A percentile compares a stretch with the other conserved stretches of the same genome.
Evolutionary conservation across 2,113 vertebrate genomes (phyloP).

Genomic region (Capreolus pygargus): DNA sequence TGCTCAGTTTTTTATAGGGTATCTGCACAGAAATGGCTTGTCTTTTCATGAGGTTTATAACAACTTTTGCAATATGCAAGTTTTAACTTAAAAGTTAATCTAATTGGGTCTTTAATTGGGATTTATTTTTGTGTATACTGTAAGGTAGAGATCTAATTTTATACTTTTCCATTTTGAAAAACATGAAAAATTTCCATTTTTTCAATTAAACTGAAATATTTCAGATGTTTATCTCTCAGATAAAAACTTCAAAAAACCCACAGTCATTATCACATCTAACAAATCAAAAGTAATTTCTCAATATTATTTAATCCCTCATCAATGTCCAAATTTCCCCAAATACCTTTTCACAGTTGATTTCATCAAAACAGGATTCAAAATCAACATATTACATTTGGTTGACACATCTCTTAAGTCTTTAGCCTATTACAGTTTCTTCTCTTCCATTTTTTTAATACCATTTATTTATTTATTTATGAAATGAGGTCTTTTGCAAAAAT

Average conservation of each 20-base stretch:
- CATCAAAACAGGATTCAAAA: not conserved
- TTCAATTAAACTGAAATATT: not conserved
- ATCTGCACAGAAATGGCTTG: not conserved
- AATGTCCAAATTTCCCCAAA: not conserved
- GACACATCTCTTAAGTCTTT: not conserved
- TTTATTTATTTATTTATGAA: not conserved
- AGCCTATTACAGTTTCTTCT: not conserved
- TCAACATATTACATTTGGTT: not conserved
- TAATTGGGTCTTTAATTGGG: not conserved
- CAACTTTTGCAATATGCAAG: not conserved
- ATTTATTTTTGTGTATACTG: not conserved
- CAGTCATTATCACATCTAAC: not conserved
- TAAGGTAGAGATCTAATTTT: slow-evolving; percentile 31
- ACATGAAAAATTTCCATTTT: not conserved
- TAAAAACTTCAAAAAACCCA: not conserved
- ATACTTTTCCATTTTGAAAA: not conserved
- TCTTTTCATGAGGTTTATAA: slow-evolving; percentile 5
- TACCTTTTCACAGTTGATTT: not conserved
- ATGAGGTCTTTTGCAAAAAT: not conserved
- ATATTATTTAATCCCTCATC: not conserved
- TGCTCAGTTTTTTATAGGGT: not conserved
- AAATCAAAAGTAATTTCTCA: not conserved
- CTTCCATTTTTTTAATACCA: not conserved
- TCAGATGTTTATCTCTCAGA: not conserved
- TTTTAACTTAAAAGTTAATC: not conserved